Evolutionary conservation across 1,140 invertebrate genomes (phyloP).

Genomic region (Cepaea nemoralis): DNA sequence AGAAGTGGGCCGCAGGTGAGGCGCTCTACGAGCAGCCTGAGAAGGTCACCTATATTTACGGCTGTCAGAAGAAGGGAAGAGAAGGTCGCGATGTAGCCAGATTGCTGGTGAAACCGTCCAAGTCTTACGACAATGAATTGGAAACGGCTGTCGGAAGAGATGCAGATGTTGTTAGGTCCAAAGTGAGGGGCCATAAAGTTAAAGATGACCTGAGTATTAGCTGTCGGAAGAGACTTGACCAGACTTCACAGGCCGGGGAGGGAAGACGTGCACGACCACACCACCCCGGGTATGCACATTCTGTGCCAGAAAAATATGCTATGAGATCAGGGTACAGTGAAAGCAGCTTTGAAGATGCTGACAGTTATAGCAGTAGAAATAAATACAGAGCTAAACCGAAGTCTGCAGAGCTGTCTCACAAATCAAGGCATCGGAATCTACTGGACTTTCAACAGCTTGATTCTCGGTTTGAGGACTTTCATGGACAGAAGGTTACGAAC

Average conservation of each 20-base stretch:
- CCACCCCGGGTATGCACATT: not conserved
- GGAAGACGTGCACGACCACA: not conserved
- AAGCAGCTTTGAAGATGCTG: not conserved
- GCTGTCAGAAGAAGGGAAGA: not conserved
- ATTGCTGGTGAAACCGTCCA: not conserved
- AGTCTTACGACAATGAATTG: slow-evolving; percentile 28
- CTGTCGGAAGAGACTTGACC: not conserved
- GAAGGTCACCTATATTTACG: slow-evolving; percentile 25
- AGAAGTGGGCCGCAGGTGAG: slow-evolving; percentile 21
- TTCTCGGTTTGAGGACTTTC: not conserved
- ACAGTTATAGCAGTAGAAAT: not conserved
- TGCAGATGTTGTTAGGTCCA: not conserved
- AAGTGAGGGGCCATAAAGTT: not conserved
- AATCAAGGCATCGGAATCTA: not conserved
- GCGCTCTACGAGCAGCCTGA: not conserved
- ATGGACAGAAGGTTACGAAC: not conserved
- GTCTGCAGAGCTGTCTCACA: not conserved
- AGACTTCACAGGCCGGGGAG: not conserved
- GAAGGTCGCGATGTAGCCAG: not conserved
- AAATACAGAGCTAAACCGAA: not conserved
- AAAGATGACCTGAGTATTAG: not conserved
- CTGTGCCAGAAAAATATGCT: not conserved
- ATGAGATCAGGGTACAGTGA: not conserved
- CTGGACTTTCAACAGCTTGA: not conserved
- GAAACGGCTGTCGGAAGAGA: not conserved